A percentile compares a stretch with the other conserved stretches of the same genome.
These are phyloP conservation scores for Acronicta aceris DNA, from an alignment of 2,888 invertebrate species.

Conservation along the genomic window DNA sequence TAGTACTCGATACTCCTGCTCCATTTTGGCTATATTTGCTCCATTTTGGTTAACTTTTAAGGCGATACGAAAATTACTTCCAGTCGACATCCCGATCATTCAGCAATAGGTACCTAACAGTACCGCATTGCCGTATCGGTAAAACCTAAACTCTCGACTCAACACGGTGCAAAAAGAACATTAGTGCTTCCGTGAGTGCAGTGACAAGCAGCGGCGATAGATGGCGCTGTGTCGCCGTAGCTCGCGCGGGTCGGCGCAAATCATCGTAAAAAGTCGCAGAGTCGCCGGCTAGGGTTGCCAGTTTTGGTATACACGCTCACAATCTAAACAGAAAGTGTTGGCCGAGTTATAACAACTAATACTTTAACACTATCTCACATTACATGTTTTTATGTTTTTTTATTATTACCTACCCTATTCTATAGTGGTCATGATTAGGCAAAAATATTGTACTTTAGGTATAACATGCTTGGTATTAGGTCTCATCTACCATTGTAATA, in stretches of 20 bases:
- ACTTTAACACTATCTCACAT: too few relatives aligned
- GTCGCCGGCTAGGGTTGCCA: constrained; percentile 13
- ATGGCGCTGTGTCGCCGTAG: constrained; percentile 58
- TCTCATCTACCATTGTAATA: too few relatives aligned
- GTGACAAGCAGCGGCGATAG: constrained; percentile 60
- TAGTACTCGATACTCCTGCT: too few relatives aligned
- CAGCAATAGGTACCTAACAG: neutral
- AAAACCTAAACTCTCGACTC: constrained; percentile 45
- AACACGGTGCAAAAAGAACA: constrained; percentile 50
- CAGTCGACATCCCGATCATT: neutral
- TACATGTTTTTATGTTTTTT: too few relatives aligned
- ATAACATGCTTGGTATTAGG: too few relatives aligned
- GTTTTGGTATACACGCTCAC: neutral
- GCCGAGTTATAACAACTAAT: too few relatives aligned
- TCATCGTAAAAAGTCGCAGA: constrained; percentile 62
- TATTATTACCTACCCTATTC: too few relatives aligned
- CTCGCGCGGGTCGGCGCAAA: constrained; percentile 59
- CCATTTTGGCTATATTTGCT: too few relatives aligned
- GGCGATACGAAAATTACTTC: neutral
- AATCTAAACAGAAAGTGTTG: neutral
- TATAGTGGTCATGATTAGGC: too few relatives aligned
- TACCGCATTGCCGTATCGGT: constrained; percentile 39
- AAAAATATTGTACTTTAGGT: too few relatives aligned
- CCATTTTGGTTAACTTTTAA: too few relatives aligned
- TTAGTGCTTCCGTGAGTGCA: constrained; percentile 53